Conservation (phyloP, 2,113 vertebrate genomes). For the Chinchilla lanigera region DNA sequence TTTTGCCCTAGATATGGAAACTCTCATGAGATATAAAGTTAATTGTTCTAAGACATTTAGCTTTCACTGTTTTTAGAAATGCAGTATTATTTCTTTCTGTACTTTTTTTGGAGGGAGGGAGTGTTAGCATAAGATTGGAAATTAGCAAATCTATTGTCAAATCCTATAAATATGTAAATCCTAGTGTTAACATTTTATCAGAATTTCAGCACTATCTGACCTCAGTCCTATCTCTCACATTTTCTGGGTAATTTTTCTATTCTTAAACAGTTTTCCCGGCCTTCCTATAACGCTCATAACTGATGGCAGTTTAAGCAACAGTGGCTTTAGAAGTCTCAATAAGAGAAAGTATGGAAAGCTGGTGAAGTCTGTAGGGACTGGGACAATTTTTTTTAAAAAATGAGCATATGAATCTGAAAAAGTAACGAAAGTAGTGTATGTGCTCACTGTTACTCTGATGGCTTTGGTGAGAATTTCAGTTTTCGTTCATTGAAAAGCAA, state of each 20-base stretch:
- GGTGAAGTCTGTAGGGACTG: neutral
- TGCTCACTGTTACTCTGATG: neutral
- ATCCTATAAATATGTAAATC: slow-evolving; percentile 27
- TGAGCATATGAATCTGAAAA: neutral
- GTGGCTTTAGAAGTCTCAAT: neutral
- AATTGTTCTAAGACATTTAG: neutral
- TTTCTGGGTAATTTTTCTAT: slow-evolving; percentile 9
- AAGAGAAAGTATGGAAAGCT: neutral
- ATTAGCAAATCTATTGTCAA: neutral
- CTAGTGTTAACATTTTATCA: neutral
- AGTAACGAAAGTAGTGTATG: neutral
- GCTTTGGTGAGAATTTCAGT: neutral
- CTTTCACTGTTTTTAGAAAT: slow-evolving; percentile 24
- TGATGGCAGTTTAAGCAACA: neutral
- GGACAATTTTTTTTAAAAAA: neutral
- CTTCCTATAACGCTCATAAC: neutral
- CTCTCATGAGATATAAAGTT: neutral
- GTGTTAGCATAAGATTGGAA: slow-evolving; percentile 4
- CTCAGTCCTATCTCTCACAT: neutral
- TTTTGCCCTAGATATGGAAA: neutral
- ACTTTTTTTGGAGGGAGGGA: neutral
- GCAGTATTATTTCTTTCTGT: slow-evolving; percentile 1
- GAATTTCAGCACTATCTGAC: neutral
- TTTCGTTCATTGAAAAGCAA: slow-evolving; percentile 15
- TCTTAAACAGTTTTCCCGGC: neutral